These are phyloP conservation scores for Chloroclystis v-ata DNA, from an alignment of 2,888 invertebrate genomes.

Conservation along the genomic window DNA sequence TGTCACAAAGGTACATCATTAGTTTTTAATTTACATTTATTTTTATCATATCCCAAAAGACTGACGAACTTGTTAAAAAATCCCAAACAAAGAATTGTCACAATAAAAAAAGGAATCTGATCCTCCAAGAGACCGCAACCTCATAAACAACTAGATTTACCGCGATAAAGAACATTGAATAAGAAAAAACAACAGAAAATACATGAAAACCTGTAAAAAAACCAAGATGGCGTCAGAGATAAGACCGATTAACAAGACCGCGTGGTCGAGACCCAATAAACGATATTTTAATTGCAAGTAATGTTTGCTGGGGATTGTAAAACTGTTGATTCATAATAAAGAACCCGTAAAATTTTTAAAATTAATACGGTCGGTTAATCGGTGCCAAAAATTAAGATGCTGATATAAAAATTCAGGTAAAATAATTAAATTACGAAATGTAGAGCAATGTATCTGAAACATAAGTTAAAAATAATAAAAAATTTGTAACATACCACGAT, in stretches of 20 bases:
- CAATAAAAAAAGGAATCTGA: slow-evolving; percentile 8
- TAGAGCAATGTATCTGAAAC: too few species aligned
- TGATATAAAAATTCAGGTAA: too few species aligned
- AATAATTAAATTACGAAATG: too few species aligned
- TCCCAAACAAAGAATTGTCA: slow-evolving; percentile 11
- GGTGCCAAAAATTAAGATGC: too few species aligned
- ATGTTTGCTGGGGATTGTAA: slow-evolving; percentile 23
- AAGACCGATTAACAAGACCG: slow-evolving; percentile 29
- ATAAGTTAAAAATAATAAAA: too few species aligned
- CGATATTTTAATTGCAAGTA: slow-evolving; percentile 29
- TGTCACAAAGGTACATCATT: neutral
- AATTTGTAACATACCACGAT: too few species aligned
- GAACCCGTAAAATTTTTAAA: too few species aligned
- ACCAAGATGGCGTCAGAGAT: slow-evolving; percentile 31
- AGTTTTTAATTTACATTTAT: neutral
- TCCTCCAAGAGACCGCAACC: slow-evolving; percentile 17
- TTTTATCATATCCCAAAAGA: neutral
- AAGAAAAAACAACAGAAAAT: slow-evolving; percentile 8
- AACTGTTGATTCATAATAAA: slow-evolving; percentile 14
- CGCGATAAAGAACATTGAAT: slow-evolving; percentile 16
- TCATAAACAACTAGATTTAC: slow-evolving; percentile 32
- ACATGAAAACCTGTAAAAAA: slow-evolving; percentile 18
- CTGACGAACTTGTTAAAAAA: slow-evolving; percentile 9
- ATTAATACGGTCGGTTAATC: too few species aligned
- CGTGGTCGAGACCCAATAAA: slow-evolving; percentile 29